These are phyloP conservation scores for Holothuria scabra DNA, from an alignment of 53 echinoderm and acorn worm species.

Conservation along the genomic window DNA sequence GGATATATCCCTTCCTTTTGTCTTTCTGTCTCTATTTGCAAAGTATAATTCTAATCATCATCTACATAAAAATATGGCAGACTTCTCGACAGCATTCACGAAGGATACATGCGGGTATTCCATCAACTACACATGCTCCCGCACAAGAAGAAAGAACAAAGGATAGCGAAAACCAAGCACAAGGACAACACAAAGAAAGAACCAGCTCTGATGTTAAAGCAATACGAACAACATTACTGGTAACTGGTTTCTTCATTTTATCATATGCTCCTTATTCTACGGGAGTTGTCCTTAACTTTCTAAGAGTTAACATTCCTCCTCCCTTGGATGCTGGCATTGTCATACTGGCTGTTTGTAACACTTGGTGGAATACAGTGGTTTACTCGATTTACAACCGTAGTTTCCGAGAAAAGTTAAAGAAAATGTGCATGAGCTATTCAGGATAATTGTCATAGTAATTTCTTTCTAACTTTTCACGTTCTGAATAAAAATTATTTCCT, in stretches of 20 bases:
- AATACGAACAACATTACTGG: slow-evolving; percentile 7
- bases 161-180: too few relatives aligned
- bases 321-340: neutral
- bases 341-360: slow-evolving; percentile 33
- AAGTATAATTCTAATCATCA: slow-evolving; percentile 7
- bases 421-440: neutral
- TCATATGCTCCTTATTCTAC: slow-evolving; percentile 39
- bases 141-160: neutral
- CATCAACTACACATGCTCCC: neutral
- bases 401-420: slow-evolving; percentile 22
- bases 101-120: slow-evolving; percentile 11
- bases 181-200: neutral
- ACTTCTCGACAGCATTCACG: slow-evolving; percentile 13
- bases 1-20: slow-evolving; percentile 27
- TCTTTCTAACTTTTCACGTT: too few relatives aligned
- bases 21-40: slow-evolving; percentile 35
- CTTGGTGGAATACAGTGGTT: slow-evolving; percentile 39
- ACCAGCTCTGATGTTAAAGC: slow-evolving; percentile 18
- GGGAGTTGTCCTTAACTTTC: slow-evolving; percentile 8
- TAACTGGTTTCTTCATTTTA: slow-evolving; percentile 33
- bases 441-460: too few relatives aligned
- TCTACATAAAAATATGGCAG: slow-evolving; percentile 26
- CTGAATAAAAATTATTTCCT: too few relatives aligned
- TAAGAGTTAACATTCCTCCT: neutral
- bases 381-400: slow-evolving; percentile 20